Conservation (phyloP, 2,888 invertebrate genomes). For the Drosophila neonasuta region DNA sequence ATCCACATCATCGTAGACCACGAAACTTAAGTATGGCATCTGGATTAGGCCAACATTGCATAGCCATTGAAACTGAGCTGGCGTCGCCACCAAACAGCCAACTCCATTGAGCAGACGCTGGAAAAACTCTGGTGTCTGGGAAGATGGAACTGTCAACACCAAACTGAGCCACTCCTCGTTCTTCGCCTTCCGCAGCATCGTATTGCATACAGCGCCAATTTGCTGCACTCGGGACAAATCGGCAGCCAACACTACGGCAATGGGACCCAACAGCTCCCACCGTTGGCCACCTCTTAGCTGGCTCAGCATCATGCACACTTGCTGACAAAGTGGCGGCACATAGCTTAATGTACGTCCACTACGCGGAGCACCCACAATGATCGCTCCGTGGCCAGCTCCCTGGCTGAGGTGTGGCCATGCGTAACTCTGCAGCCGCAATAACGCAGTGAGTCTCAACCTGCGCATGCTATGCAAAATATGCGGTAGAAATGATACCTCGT, state of each 20-base stretch:
- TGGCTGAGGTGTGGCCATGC: slow-evolving; percentile 52
- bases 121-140: slow-evolving; percentile 21
- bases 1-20: slow-evolving; percentile 62
- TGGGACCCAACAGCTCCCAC: slow-evolving; percentile 30
- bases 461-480: slow-evolving; percentile 43
- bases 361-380: slow-evolving; percentile 55
- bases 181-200: slow-evolving; percentile 34
- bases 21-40: slow-evolving; percentile 30
- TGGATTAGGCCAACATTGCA: slow-evolving; percentile 8
- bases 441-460: slow-evolving; percentile 20
- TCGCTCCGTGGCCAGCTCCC: slow-evolving; percentile 39
- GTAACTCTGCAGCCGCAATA: slow-evolving; percentile 64
- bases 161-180: slow-evolving; percentile 30
- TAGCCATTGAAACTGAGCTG: slow-evolving; percentile 52
- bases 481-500: slow-evolving; percentile 46
- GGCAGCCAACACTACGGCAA: slow-evolving; percentile 47
- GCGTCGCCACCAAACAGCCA: slow-evolving; percentile 55
- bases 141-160: slow-evolving; percentile 45
- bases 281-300: background rate
- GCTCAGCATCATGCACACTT: slow-evolving; percentile 17
- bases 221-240: slow-evolving; percentile 38
- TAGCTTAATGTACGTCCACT: slow-evolving; percentile 64
- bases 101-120: slow-evolving; percentile 53
- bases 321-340: slow-evolving; percentile 54
- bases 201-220: slow-evolving; percentile 35